Conservation (phyloP, 2,888 invertebrate genomes). For the Sarcophaga rosellei region DNA sequence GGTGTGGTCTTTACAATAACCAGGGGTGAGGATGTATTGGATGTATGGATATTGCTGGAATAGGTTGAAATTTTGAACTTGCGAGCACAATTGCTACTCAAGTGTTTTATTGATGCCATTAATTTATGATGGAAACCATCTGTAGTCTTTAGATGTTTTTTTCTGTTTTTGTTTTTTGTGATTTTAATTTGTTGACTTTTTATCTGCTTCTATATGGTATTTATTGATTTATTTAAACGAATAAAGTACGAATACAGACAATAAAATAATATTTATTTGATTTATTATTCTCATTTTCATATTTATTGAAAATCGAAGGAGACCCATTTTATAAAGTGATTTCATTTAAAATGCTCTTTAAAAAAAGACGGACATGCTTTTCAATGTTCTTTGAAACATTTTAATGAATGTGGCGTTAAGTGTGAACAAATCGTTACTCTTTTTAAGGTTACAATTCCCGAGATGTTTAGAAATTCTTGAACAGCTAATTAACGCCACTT, state of each 20-base stretch:
- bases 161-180: slow-evolving; percentile 52
- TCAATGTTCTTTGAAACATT: not conserved
- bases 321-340: slow-evolving; percentile 35
- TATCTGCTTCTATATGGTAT: slow-evolving; percentile 24
- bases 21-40: slow-evolving; percentile 10
- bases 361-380: not conserved
- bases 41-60: too few relatives aligned
- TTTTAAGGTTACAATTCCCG: too few relatives aligned
- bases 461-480: too few relatives aligned
- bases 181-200: slow-evolving; percentile 68
- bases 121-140: slow-evolving; percentile 68
- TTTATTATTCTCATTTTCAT: slow-evolving; percentile 36
- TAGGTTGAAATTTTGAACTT: slow-evolving; percentile 50
- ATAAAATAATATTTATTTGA: slow-evolving; percentile 48
- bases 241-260: slow-evolving; percentile 4
- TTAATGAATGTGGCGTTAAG: not conserved
- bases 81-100: slow-evolving; percentile 61
- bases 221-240: slow-evolving; percentile 65
- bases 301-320: slow-evolving; percentile 39
- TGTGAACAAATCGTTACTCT: not conserved
- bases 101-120: slow-evolving; percentile 70
- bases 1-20: not conserved
- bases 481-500: too few relatives aligned
- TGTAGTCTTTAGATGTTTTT: slow-evolving; percentile 46
- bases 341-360: not conserved